These are phyloP conservation scores for Megalopta genalis DNA, from an alignment of 1,140 invertebrate species.

Conservation along the genomic window DNA sequence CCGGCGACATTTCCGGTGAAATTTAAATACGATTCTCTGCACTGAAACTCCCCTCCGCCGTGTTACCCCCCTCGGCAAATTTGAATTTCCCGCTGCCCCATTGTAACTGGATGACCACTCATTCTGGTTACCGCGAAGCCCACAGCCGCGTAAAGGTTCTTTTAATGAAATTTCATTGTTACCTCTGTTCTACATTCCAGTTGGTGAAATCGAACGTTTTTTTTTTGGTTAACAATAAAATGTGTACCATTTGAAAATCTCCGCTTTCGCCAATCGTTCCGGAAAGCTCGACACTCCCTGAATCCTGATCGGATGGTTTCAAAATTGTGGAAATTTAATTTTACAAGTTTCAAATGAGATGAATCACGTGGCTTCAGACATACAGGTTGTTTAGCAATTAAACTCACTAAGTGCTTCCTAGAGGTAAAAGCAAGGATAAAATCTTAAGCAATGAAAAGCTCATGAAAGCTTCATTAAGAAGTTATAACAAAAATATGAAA, in stretches of 20 bases:
- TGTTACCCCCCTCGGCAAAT: neutral
- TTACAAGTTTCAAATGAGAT: no score
- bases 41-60: neutral
- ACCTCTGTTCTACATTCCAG: neutral
- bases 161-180: conserved; percentile 46
- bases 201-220: neutral
- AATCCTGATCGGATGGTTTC: neutral
- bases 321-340: no score
- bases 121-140: conserved; percentile 18
- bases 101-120: conserved; percentile 27
- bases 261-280: neutral
- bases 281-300: neutral
- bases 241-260: neutral
- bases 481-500: no score
- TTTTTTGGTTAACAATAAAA: neutral
- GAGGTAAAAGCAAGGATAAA: no score
- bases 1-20: conserved; percentile 29
- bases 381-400: no score
- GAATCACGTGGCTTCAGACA: no score
- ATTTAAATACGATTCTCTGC: conserved; percentile 30
- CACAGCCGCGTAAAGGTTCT: neutral
- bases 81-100: neutral
- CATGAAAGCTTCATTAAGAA: no score
- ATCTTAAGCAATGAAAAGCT: no score
- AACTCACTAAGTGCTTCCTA: no score